A percentile compares a stretch with the other conserved stretches of the same genome.
phyloP scores from a whole-genome alignment of 2,888 invertebrate genomes.

The Parnassius apollo region DNA sequence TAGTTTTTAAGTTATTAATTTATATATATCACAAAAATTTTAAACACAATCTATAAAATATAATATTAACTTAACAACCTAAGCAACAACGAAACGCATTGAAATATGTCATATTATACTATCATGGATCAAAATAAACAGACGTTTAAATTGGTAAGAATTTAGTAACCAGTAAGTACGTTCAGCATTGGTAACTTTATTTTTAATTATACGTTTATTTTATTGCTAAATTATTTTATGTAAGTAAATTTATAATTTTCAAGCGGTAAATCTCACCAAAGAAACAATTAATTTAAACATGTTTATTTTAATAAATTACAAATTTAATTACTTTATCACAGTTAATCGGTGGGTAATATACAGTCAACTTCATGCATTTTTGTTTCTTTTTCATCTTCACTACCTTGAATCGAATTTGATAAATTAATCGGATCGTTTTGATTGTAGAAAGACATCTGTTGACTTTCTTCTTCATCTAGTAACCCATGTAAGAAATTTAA shows the following conservation, averaged over 20 bases:
- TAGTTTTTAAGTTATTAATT: no score
- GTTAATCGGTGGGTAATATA: conserved; percentile 18
- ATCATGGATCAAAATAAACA: neutral
- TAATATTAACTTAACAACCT: no score
- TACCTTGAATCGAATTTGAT: conserved; percentile 29
- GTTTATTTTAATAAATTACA: neutral
- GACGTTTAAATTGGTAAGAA: neutral
- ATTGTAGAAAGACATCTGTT: conserved; percentile 6
- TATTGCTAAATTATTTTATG: no score
- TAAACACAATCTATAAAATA: no score
- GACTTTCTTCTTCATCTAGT: conserved; percentile 57
- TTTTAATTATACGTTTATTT: no score
- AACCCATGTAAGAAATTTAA: conserved; percentile 57
- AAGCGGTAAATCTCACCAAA: neutral
- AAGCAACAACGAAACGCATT: neutral
- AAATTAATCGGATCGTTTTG: conserved; percentile 18
- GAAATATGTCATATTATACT: neutral
- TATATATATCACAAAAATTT: no score
- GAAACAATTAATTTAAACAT: neutral
- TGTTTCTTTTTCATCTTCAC: conserved; percentile 35
- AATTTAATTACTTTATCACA: conserved; percentile 7
- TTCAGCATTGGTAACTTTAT: no score
- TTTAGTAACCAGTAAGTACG: neutral
- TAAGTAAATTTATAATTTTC: no score
- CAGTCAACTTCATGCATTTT: conserved; percentile 24